Base-by-base conservation (phyloP, 2,888 invertebrate species). In the Tetragnatha montana region DNA sequence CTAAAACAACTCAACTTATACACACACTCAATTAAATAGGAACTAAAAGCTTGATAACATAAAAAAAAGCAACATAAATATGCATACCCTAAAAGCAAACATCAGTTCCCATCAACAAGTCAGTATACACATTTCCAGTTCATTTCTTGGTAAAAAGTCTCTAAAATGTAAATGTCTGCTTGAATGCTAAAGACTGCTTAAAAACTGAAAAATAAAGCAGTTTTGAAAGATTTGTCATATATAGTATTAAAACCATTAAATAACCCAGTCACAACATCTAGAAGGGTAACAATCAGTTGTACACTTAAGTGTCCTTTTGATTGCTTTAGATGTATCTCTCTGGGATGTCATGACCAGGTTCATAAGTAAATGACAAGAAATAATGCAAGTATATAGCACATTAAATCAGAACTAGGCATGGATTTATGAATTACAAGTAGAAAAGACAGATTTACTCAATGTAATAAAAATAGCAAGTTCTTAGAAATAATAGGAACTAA, bases 31-130 rank as follows among this genome's bases (percentile, higher is more conserved):
- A 71, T 87, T 83, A 88, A 88, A 88, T 88, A 88, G 88, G 88
- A 88, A 88, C 88, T 88, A 83, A 88, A 88, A 88, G 88, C 82
- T 81, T 81, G 76, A 76, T 78, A 82, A 84, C 76, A 49, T 70
- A 82, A 49, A 83, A 80, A 35, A 86, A 78, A 79, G 88, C 88
- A 88, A 88, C 71, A 88, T 71, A 88, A 83, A 83, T 78, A 88
- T 78, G 83, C 79, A 83, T 76, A 88, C 79, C 78, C 60, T 21
- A 74, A 82, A 74, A 22, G 73, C 73, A 73, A 74, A 60, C 51
- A 73, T 74, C 82, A 73, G 49, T 81, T 50, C 17, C 68, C 47
- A 19, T 68, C 74, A 71, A 87, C 75, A 76, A 70, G 76, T 49
- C 47, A 21, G 50, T 22, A 73, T 73, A 82, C 60, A 75, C 49